Percentiles rank a stretch among this genome's conserved stretches.
Evolutionary conservation across 2,797 vertebrate genomes (phyloP).

Genomic region (Siniperca scherzeri): DNA sequence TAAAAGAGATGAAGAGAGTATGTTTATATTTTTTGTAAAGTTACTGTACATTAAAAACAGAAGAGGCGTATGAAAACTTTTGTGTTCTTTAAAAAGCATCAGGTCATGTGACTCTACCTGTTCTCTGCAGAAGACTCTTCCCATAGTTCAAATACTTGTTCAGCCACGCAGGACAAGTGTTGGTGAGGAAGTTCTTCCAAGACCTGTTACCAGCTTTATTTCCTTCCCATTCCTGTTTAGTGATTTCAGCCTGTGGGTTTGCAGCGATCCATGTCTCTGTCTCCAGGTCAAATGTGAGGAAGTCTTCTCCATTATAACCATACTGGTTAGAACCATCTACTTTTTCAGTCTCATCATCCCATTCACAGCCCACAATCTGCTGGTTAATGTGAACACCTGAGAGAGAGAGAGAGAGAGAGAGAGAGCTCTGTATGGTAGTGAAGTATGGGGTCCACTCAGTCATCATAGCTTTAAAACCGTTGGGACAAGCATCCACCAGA

Average conservation of each 20-base stretch:
- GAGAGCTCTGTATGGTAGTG: too few relatives aligned
- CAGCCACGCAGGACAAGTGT: not conserved
- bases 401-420: not conserved
- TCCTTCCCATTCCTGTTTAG: not conserved
- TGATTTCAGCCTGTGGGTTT: not conserved
- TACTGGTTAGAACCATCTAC: not conserved
- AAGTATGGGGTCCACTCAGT: not conserved
- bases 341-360: slow-evolving; percentile 23
- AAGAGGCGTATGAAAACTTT: too few relatives aligned
- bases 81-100: not conserved
- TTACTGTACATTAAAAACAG: too few relatives aligned
- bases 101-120: not conserved
- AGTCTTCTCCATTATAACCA: slow-evolving; percentile 40
- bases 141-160: not conserved
- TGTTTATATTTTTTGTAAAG: too few relatives aligned
- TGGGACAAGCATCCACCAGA: too few relatives aligned
- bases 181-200: not conserved
- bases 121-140: not conserved
- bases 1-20: too few relatives aligned
- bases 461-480: not conserved
- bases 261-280: not conserved
- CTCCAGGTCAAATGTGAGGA: not conserved
- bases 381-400: slow-evolving; percentile 24
- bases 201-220: not conserved
- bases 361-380: slow-evolving; percentile 12